These are phyloP conservation scores for Platalea minor DNA, from an alignment of 2,797 vertebrate species.

Conservation along the genomic window DNA sequence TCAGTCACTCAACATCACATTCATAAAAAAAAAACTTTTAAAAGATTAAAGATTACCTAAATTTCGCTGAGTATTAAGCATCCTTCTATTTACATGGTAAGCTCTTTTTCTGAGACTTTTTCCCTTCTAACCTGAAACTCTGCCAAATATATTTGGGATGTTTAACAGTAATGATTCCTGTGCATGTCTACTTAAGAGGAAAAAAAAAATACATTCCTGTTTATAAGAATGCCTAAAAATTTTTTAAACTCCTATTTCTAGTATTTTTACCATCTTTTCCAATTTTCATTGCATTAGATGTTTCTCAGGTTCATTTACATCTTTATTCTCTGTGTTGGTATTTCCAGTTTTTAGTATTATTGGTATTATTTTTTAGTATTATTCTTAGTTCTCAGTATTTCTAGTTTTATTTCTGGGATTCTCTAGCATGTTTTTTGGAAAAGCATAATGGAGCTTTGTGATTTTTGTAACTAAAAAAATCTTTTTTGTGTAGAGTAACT, in stretches of 20 bases:
- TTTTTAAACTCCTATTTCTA: not conserved
- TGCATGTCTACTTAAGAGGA: not conserved
- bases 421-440: not conserved
- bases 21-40: not conserved
- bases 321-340: not conserved
- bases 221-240: not conserved
- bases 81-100: not conserved
- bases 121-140: not conserved
- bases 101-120: not conserved
- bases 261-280: not conserved
- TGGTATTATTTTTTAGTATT: not conserved
- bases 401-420: not conserved
- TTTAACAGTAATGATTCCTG: not conserved
- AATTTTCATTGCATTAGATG: not conserved
- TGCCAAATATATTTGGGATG: not conserved
- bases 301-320: not conserved
- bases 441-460: constrained; percentile 46
- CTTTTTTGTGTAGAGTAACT: not conserved
- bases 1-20: not conserved
- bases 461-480: constrained; percentile 79
- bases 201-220: not conserved
- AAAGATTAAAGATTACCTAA: not conserved
- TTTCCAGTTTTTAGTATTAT: not conserved
- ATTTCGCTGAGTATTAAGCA: not conserved
- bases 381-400: not conserved